Evolutionary conservation across 2,888 invertebrate species (phyloP), one percentile per base, ranked within the genome.

Genomic region (Zygogramma bicolorata): DNA sequence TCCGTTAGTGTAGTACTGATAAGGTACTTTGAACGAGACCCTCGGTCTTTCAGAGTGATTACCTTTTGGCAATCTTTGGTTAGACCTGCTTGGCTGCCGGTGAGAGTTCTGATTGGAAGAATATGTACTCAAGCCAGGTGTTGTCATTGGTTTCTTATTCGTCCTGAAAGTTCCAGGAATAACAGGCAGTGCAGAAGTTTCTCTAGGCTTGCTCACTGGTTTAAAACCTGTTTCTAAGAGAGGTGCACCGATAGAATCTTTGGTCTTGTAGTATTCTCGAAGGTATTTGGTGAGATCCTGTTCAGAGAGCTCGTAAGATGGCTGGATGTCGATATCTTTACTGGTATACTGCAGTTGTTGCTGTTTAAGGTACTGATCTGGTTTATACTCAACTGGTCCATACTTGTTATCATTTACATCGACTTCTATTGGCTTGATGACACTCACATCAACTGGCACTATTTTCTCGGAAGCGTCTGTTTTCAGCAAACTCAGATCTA

Each of bases 71-170:
- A 68, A 59, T 40, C 73, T 62, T 18, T 63, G 70, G 20, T 61
- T 70, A 20, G 68, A 59, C 61, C 38, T 67, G 18, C 34, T 58
- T 29, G 40, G 63, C 13, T 66, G 71, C 8, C 69, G 46, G 0
- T 62, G 46, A 22, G 13, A 29, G 10, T 60, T 53, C 25, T 76
- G 75, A 20, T 73, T 76, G 0, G 85, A 83, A 1, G 87, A 83
- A 76, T 85, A 90, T 79, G 89, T 87, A 73, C 88, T 88, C 22
- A 90, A 82, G 1, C 89, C 90, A 0, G 89, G 89, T 13, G 89
- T 89, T 8, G 86, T 87, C 20, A 84, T 82, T 1, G 88, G 86
- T 67, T 86, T 84, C 80, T 89, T 83, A 76, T 86, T 81, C 67
- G 86, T 75, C 76, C 76, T 82, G 66, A 86, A 87, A 1, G 83